These are phyloP conservation scores for Ctenodactylus gundi DNA, from an alignment of 2,113 vertebrate species.

Conservation along the genomic window DNA sequence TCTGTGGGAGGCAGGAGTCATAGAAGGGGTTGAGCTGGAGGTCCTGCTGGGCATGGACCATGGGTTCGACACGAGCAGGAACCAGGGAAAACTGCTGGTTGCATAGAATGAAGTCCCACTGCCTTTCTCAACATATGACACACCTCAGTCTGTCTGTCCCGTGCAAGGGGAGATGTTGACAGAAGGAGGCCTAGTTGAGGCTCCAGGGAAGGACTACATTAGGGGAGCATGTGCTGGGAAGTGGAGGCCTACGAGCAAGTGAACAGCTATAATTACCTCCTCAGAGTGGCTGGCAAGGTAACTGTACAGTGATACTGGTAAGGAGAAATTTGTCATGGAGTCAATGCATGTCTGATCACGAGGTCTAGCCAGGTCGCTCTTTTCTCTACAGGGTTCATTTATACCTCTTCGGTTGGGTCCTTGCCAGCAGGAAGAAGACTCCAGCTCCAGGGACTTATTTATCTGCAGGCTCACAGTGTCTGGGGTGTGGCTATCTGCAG, in stretches of 20 bases:
- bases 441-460: not conserved
- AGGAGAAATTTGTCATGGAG: not conserved
- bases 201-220: not conserved
- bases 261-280: not conserved
- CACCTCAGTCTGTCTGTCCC: not conserved
- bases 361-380: not conserved
- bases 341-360: not conserved
- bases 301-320: not conserved
- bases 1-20: not conserved
- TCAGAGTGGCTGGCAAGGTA: not conserved
- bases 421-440: not conserved
- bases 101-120: not conserved
- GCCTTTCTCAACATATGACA: not conserved
- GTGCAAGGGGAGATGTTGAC: not conserved
- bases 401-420: not conserved
- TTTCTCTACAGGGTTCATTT: not conserved
- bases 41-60: not conserved
- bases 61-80: not conserved
- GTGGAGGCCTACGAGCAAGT: not conserved
- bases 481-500: not conserved
- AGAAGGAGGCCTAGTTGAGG: not conserved
- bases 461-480: not conserved
- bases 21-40: not conserved
- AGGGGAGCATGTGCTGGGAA: not conserved
- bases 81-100: not conserved